Evolutionary conservation across 2,113 vertebrate species (phyloP).

Genomic region (Pardalotus punctatus): DNA sequence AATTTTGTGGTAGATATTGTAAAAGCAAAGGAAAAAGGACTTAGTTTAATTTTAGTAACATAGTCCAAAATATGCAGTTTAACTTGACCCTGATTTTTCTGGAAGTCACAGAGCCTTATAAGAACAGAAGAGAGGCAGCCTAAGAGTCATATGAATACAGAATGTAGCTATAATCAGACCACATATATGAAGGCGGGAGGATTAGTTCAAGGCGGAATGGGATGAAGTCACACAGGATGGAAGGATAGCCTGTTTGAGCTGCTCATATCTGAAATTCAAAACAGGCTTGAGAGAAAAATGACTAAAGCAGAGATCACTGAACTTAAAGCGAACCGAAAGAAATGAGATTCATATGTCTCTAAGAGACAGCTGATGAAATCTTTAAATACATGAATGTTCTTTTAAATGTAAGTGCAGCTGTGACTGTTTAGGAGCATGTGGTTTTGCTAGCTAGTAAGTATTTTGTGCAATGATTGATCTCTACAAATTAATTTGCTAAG

Average conservation of each 20-base stretch:
- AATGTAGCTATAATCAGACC: not conserved
- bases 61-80: not conserved
- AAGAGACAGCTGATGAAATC: not conserved
- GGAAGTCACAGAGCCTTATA: not conserved
- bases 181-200: not conserved
- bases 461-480: not conserved
- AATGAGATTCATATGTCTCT: conserved; percentile 17
- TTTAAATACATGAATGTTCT: not conserved
- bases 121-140: not conserved
- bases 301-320: conserved; percentile 36
- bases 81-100: not conserved
- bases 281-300: not conserved
- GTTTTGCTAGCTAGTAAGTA: not conserved
- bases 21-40: not conserved
- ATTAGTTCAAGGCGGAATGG: not conserved
- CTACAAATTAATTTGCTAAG: conserved; percentile 5
- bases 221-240: conserved; percentile 1
- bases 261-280: conserved; percentile 47
- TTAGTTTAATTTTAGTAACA: not conserved
- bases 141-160: not conserved
- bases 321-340: conserved; percentile 41
- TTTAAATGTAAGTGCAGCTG: not conserved
- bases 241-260: not conserved
- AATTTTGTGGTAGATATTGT: not conserved
- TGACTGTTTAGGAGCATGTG: not conserved